Percentiles rank a stretch among this genome's conserved stretches.
Conservation (phyloP, 2,888 invertebrate genomes). For the Palloptera scutellata region DNA sequence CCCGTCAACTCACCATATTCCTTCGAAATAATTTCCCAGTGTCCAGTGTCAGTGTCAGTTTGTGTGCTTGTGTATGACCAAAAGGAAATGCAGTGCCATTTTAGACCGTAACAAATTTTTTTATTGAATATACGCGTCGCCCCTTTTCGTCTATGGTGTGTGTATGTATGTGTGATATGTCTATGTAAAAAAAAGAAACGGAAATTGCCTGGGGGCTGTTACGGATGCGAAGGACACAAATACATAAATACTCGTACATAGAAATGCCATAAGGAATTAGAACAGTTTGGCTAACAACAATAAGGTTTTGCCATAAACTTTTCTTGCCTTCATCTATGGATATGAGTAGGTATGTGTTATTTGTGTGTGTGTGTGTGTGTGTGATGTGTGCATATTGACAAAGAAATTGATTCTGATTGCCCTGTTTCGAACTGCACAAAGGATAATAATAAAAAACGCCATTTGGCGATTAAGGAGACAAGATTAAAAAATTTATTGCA, state of each 20-base stretch:
- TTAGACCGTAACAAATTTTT: conserved; percentile 46
- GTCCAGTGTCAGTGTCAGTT: no score
- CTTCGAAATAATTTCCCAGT: no score
- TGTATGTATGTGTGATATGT: conserved; percentile 15
- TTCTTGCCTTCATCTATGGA: background rate
- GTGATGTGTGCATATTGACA: conserved; percentile 22
- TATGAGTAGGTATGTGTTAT: background rate
- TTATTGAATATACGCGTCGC: conserved; percentile 44
- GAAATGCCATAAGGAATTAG: conserved; percentile 15
- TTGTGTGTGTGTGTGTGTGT: background rate
- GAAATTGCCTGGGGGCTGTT: background rate
- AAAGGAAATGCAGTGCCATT: conserved; percentile 41
- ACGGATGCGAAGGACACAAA: conserved; percentile 3
- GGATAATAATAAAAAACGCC: conserved; percentile 59
- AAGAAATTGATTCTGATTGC: conserved; percentile 59
- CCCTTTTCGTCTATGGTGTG: conserved; percentile 22
- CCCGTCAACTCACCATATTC: no score
- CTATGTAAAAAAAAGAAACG: background rate
- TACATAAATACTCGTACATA: no score
- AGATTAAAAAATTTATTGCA: conserved; percentile 66
- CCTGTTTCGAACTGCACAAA: conserved; percentile 45
- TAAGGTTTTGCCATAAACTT: background rate
- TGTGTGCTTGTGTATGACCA: no score
- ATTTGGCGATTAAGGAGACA: conserved; percentile 65
- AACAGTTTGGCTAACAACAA: conserved; percentile 3